phyloP scores from a whole-genome alignment of 2,888 invertebrate species.

The Megalurothrips usitatus region DNA sequence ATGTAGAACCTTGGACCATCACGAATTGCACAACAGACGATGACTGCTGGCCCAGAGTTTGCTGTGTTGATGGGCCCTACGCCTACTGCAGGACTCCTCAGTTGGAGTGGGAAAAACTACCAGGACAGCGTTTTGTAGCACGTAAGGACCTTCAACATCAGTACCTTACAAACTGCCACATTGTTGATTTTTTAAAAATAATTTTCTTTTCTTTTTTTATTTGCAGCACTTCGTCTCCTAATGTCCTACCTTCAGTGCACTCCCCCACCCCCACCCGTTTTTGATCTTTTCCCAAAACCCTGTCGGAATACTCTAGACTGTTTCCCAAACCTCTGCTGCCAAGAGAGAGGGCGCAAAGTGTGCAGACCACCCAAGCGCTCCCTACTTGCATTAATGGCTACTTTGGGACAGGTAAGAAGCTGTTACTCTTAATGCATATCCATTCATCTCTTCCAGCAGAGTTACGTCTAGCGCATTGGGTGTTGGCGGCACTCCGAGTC shows the following conservation, averaged over 20 bases:
- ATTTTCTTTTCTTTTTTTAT: constrained; percentile 16
- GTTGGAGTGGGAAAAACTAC: constrained; percentile 37
- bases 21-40: constrained; percentile 62
- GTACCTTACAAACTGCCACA: too few relatives aligned
- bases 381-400: constrained; percentile 60
- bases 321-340: constrained; percentile 75
- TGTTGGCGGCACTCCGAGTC: too few relatives aligned
- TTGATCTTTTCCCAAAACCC: constrained; percentile 64
- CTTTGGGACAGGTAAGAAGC: constrained; percentile 51
- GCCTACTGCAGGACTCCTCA: constrained; percentile 62
- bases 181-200: constrained; percentile 2
- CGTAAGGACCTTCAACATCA: constrained; percentile 27
- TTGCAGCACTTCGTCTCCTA: constrained; percentile 40
- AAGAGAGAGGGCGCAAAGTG: constrained; percentile 65
- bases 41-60: constrained; percentile 71
- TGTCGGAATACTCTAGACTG: constrained; percentile 69
- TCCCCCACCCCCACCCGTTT: constrained; percentile 60
- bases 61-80: constrained; percentile 63
- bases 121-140: constrained; percentile 25
- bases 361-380: constrained; percentile 72
- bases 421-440: background rate
- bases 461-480: background rate
- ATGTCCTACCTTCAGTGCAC: constrained; percentile 68
- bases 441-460: constrained; percentile 26
- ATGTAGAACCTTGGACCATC: constrained; percentile 64